phyloP scores from a whole-genome alignment of 2,888 invertebrate genomes.

The Plagodis dolabraria region DNA sequence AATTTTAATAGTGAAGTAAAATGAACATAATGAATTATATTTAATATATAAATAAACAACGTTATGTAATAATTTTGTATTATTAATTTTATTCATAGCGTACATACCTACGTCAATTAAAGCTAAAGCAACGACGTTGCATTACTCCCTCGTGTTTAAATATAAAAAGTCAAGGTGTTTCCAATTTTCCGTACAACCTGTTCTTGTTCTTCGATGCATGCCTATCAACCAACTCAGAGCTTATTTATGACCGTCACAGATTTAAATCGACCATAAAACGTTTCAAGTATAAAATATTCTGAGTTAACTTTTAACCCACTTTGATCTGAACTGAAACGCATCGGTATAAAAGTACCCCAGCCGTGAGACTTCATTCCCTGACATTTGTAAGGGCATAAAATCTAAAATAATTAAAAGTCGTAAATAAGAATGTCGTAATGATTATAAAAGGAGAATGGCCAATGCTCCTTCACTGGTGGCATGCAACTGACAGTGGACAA shows the following conservation, averaged over 20 bases:
- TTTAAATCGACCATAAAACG: constrained; percentile 15
- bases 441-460: constrained; percentile 33
- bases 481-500: constrained; percentile 49
- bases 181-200: constrained; percentile 11
- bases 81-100: not conserved
- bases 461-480: constrained; percentile 35
- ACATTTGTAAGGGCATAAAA: constrained; percentile 7
- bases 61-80: no score
- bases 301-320: constrained; percentile 16
- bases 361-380: constrained; percentile 1
- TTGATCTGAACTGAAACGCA: constrained; percentile 9
- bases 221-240: constrained; percentile 1
- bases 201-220: constrained; percentile 16
- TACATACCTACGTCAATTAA: constrained; percentile 18
- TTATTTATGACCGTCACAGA: constrained; percentile 20
- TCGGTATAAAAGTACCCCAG: constrained; percentile 3
- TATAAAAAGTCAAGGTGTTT: constrained; percentile 20
- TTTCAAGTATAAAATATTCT: not conserved
- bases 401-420: constrained; percentile 14
- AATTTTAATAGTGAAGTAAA: not conserved
- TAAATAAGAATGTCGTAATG: constrained; percentile 26
- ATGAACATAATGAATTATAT: no score
- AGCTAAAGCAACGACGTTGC: constrained; percentile 8
- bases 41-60: no score
- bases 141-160: constrained; percentile 15